phyloP scores from a whole-genome alignment of 1,140 invertebrate species.

The Formica exsecta region DNA sequence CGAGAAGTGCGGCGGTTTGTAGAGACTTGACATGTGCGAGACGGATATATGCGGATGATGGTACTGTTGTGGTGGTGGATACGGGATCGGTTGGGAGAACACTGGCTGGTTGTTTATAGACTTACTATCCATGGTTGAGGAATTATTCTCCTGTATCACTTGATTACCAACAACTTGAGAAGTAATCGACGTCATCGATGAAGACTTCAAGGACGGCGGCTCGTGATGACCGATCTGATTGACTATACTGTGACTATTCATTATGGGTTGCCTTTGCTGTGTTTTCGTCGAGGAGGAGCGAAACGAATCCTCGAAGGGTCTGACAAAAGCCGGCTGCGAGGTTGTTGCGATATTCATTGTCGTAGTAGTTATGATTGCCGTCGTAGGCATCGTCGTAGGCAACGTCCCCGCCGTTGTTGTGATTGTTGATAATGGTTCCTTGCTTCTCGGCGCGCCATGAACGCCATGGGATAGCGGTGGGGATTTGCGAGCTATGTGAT shows the following conservation, averaged over 20 bases:
- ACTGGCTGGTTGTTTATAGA: slow-evolving; percentile 60
- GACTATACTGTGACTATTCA: slow-evolving; percentile 75
- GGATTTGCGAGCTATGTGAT: slow-evolving; percentile 73
- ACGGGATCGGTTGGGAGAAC: slow-evolving; percentile 70
- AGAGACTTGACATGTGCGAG: slow-evolving; percentile 79
- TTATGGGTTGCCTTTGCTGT: slow-evolving; percentile 73
- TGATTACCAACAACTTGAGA: slow-evolving; percentile 67
- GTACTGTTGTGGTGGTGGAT: slow-evolving; percentile 70
- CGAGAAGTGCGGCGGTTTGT: slow-evolving; percentile 80
- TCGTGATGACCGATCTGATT: slow-evolving; percentile 79
- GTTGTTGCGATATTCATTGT: slow-evolving; percentile 50
- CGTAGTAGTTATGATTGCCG: slow-evolving; percentile 59
- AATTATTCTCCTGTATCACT: slow-evolving; percentile 58
- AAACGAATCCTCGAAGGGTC: slow-evolving; percentile 86
- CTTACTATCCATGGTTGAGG: slow-evolving; percentile 61
- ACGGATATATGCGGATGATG: slow-evolving; percentile 80
- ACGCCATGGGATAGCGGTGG: slow-evolving; percentile 70
- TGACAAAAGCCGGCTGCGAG: slow-evolving; percentile 83
- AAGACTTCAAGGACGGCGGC: slow-evolving; percentile 55
- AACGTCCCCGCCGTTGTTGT: slow-evolving; percentile 58
- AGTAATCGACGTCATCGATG: slow-evolving; percentile 27
- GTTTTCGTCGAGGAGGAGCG: slow-evolving; percentile 78
- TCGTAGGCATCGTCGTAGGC: slow-evolving; percentile 22
- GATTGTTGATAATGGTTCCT: slow-evolving; percentile 58
- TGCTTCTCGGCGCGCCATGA: slow-evolving; percentile 66